Evolutionary conservation across 64 coral and sea anemone genomes (phyloP).

Genomic region (Dendronephthya gigantea): DNA sequence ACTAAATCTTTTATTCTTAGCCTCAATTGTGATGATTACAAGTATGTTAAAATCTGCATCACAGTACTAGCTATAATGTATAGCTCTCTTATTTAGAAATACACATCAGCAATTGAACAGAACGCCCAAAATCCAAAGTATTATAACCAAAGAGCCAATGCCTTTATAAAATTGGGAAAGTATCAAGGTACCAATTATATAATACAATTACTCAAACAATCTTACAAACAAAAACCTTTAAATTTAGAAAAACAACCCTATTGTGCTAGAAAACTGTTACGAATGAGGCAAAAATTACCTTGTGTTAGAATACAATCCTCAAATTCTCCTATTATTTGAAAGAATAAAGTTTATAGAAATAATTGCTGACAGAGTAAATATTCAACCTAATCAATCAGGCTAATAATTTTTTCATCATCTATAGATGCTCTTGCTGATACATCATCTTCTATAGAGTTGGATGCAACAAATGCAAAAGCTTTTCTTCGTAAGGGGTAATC

Average conservation of each 20-base stretch:
- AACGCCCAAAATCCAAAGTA: neutral
- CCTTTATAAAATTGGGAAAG: constrained; percentile 10
- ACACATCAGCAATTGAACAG: neutral
- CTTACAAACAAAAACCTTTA: neutral
- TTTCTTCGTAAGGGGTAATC: constrained; percentile 10
- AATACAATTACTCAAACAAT: neutral
- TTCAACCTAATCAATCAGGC: too few relatives aligned
- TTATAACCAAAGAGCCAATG: neutral
- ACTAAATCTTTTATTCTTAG: too few relatives aligned
- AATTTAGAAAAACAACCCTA: neutral
- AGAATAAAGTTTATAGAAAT: too few relatives aligned
- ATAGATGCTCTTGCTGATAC: constrained; percentile 6
- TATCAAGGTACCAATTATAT: neutral
- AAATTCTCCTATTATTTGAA: too few relatives aligned
- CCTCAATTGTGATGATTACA: too few relatives aligned
- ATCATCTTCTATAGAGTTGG: neutral
- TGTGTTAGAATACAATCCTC: too few relatives aligned
- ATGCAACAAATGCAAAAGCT: neutral
- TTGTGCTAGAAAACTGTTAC: too few relatives aligned
- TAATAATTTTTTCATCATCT: neutral
- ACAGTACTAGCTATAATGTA: neutral
- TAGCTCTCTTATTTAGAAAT: neutral
- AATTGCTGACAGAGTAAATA: too few relatives aligned
- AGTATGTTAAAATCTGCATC: too few relatives aligned
- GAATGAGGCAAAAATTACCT: too few relatives aligned